A percentile compares a stretch with the other conserved stretches of the same genome.
Evolutionary conservation across 1,140 invertebrate species (phyloP).

Genomic region (Danaus plexippus): DNA sequence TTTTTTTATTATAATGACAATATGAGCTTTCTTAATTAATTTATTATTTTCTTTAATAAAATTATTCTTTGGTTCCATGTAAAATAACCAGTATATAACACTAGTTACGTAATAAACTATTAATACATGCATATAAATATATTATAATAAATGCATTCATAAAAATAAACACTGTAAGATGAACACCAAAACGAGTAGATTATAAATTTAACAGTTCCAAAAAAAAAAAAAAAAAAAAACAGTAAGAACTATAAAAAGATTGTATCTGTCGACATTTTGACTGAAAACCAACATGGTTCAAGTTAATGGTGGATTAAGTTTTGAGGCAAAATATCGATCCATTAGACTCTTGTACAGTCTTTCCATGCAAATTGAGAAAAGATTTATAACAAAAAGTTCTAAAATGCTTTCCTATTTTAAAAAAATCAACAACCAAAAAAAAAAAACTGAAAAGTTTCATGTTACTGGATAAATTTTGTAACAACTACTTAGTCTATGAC

Average conservation of each 20-base stretch:
- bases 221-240: slow-evolving; percentile 7
- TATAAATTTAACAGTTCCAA: slow-evolving; percentile 14
- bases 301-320: slow-evolving; percentile 1
- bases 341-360: slow-evolving; percentile 7
- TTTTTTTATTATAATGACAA: too few relatives aligned
- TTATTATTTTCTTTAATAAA: too few relatives aligned
- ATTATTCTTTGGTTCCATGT: too few relatives aligned
- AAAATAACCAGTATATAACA: background rate
- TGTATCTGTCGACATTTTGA: slow-evolving; percentile 8
- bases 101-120: background rate
- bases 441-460: too few relatives aligned
- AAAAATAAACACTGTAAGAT: slow-evolving; percentile 15
- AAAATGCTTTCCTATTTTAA: background rate
- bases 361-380: slow-evolving; percentile 5
- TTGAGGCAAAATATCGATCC: slow-evolving; percentile 11
- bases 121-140: slow-evolving; percentile 1
- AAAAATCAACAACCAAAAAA: too few relatives aligned
- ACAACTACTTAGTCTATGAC: too few relatives aligned
- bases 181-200: slow-evolving; percentile 15
- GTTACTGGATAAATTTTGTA: too few relatives aligned
- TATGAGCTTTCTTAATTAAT: too few relatives aligned
- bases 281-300: slow-evolving; percentile 7
- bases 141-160: too few relatives aligned
- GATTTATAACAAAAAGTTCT: background rate
- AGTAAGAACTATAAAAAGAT: background rate